phyloP scores from a whole-genome alignment of 2,797 vertebrate species.

The Octomys mimax region DNA sequence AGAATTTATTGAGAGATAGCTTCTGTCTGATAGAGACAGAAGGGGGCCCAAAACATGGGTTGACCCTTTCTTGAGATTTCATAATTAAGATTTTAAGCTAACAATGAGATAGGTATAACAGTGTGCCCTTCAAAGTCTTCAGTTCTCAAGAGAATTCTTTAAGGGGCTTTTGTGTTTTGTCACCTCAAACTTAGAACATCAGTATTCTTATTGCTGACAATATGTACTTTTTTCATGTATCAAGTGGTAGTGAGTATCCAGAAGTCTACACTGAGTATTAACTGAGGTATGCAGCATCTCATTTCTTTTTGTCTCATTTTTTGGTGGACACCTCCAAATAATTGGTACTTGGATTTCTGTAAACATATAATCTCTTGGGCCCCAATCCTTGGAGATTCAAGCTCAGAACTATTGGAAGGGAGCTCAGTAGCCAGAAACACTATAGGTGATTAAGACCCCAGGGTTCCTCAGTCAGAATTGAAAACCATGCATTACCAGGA shows the following conservation, averaged over 20 bases:
- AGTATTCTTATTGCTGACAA: neutral
- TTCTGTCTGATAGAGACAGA: no score
- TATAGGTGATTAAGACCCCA: neutral
- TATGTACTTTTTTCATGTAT: neutral
- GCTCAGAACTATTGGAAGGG: neutral
- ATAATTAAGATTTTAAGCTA: conserved; percentile 51
- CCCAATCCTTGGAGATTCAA: neutral
- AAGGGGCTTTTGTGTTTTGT: conserved; percentile 17
- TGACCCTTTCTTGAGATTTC: no score
- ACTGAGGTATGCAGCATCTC: neutral
- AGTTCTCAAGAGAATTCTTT: neutral
- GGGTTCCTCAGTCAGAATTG: conserved; percentile 15
- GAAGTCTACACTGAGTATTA: neutral
- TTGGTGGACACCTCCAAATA: conserved; percentile 21
- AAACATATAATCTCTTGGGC: conserved; percentile 11
- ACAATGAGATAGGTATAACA: neutral
- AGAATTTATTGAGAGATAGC: no score
- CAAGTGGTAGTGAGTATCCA: conserved; percentile 10
- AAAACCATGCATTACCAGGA: conserved; percentile 1
- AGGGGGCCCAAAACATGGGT: no score
- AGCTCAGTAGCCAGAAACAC: neutral
- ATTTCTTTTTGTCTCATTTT: conserved; percentile 6
- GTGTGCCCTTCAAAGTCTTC: conserved; percentile 33
- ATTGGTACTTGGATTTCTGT: neutral
- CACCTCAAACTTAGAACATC: neutral